phyloP scores from a whole-genome alignment of 2,888 invertebrate genomes.

The Coelinius sp. region DNA sequence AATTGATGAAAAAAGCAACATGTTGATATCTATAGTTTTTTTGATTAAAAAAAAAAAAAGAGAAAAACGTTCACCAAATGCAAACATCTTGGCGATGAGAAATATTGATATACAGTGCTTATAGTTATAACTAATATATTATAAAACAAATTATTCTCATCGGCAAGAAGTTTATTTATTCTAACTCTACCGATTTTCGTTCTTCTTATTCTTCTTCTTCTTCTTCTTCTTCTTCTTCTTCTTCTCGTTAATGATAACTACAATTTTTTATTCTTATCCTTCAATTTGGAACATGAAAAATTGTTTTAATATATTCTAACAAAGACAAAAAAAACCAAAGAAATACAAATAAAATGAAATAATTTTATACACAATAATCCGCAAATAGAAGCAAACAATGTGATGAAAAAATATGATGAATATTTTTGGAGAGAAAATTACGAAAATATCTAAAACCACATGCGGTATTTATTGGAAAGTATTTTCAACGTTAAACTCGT shows the following conservation, averaged over 20 bases:
- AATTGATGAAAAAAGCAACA: too few species aligned
- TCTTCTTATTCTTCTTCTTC: background rate
- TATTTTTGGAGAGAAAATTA: constrained; percentile 30
- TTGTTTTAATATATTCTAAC: constrained; percentile 6
- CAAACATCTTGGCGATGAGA: constrained; percentile 20
- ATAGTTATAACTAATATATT: constrained; percentile 16
- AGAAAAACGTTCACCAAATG: too few species aligned
- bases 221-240: constrained; percentile 1
- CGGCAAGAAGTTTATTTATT: constrained; percentile 17
- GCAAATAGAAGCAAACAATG: constrained; percentile 26
- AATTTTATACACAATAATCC: constrained; percentile 15
- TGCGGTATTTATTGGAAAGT: constrained; percentile 15
- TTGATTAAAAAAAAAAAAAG: constrained; percentile 20
- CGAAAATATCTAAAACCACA: background rate
- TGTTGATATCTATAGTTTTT: constrained; percentile 16
- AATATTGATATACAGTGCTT: background rate
- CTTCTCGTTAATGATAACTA: background rate
- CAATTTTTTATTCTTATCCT: background rate
- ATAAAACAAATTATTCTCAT: constrained; percentile 6
- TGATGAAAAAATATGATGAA: constrained; percentile 25
- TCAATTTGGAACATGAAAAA: background rate
- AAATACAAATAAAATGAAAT: constrained; percentile 13
- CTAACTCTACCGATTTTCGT: background rate
- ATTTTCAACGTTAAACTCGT: constrained; percentile 14
- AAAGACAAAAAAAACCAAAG: constrained; percentile 24